These are phyloP conservation scores for Gavia stellata DNA, from an alignment of 2,113 vertebrate species.

Conservation along the genomic window DNA sequence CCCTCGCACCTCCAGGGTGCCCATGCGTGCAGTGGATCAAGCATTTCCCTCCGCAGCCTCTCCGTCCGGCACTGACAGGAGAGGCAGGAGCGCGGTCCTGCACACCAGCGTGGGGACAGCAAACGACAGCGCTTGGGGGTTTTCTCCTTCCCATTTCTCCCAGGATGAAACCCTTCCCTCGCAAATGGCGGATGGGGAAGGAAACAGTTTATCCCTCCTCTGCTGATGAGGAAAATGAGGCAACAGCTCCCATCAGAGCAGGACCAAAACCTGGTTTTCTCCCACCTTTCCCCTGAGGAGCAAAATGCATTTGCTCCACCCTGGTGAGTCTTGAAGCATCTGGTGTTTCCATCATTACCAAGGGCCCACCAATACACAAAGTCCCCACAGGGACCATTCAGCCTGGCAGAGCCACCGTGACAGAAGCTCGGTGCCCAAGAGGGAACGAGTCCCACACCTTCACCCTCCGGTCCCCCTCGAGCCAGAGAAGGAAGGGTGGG, in stretches of 20 bases:
- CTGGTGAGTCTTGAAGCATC: neutral
- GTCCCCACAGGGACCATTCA: neutral
- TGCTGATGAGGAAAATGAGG: neutral
- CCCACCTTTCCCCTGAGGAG: neutral
- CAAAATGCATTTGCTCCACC: neutral
- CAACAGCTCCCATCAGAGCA: neutral
- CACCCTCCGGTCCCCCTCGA: neutral
- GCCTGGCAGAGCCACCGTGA: neutral
- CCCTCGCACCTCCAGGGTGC: neutral
- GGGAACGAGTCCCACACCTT: neutral
- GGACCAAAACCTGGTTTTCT: neutral
- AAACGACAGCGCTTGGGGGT: neutral
- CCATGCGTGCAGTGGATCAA: fast-evolving
- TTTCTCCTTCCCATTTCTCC: neutral
- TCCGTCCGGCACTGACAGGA: neutral
- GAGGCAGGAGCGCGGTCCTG: fast-evolving
- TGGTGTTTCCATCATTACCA: neutral
- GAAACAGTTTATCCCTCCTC: neutral
- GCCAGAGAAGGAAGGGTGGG: neutral
- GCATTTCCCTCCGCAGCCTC: neutral
- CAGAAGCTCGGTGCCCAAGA: neutral
- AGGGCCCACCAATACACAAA: neutral
- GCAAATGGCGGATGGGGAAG: neutral
- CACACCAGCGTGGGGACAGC: neutral
- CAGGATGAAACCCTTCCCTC: neutral